Conservation (phyloP, 2,113 vertebrate genomes). For the Arenaria interpres region DNA sequence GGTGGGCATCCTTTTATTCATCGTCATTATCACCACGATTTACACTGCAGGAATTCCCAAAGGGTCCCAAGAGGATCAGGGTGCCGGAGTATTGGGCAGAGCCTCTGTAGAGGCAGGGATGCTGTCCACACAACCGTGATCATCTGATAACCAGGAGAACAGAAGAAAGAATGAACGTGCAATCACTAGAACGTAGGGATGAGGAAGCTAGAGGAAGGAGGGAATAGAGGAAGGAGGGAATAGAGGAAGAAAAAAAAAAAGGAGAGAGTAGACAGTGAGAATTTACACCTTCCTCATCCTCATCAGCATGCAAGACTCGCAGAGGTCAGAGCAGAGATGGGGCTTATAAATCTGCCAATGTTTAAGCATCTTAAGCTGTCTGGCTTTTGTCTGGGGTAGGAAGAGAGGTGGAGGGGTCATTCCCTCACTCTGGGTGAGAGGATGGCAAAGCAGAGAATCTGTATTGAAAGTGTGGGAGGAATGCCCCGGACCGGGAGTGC, state of each 20-base stretch:
- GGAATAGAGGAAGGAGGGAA: background rate
- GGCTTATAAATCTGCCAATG: constrained; percentile 30
- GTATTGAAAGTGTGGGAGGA: constrained; percentile 51
- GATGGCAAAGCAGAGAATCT: background rate
- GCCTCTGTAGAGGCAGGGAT: background rate
- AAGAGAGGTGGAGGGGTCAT: constrained; percentile 42
- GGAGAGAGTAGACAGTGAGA: background rate
- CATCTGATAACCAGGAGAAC: background rate
- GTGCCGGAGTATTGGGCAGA: background rate
- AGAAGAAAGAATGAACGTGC: background rate
- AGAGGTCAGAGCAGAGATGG: constrained; percentile 1
- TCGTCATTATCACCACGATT: background rate
- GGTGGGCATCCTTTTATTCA: background rate
- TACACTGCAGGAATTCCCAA: background rate
- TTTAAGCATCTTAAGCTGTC: constrained; percentile 47
- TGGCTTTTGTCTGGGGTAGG: constrained; percentile 54
- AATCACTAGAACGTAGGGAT: background rate
- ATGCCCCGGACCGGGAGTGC: background rate
- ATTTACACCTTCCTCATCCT: background rate
- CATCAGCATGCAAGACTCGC: background rate
- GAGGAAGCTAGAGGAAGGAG: background rate
- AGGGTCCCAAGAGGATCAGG: background rate
- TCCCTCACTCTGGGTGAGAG: constrained; percentile 1
- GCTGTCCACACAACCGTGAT: background rate
- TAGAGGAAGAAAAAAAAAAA: background rate